Evolutionary conservation across 2,888 invertebrate genomes (phyloP).

Genomic region (Lysandra coridon): DNA sequence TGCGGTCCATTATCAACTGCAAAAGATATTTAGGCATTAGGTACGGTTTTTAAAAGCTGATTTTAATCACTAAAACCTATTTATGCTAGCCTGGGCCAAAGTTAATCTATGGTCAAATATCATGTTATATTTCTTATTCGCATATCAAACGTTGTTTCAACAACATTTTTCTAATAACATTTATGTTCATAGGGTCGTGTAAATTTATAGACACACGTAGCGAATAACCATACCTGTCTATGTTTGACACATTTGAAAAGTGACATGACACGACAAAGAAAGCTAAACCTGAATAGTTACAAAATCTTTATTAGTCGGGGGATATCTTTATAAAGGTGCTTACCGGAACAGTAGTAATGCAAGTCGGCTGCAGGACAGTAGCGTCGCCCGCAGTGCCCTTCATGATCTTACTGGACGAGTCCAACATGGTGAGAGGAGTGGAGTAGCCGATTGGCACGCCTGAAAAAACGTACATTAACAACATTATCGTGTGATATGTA

Average conservation of each 20-base stretch:
- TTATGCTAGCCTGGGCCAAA: too few relatives aligned
- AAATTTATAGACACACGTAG: too few relatives aligned
- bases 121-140: too few relatives aligned
- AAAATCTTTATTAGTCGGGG: too few relatives aligned
- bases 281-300: background rate
- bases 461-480: conserved; percentile 29
- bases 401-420: conserved; percentile 97
- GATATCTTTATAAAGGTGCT: conserved; percentile 49
- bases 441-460: conserved; percentile 98
- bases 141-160: too few relatives aligned
- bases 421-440: conserved; percentile 95
- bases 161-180: too few relatives aligned
- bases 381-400: conserved; percentile 97
- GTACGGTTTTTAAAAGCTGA: background rate
- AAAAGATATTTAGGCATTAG: conserved; percentile 36
- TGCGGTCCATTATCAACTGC: conserved; percentile 96
- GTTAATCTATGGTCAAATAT: too few relatives aligned
- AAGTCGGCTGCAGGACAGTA: conserved; percentile 92
- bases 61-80: background rate
- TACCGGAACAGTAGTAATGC: conserved; percentile 98
- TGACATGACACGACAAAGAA: too few relatives aligned
- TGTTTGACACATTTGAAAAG: too few relatives aligned
- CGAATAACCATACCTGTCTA: too few relatives aligned
- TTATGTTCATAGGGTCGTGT: too few relatives aligned
- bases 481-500: too few relatives aligned